Evolutionary conservation across 2,797 vertebrate species (phyloP).

Genomic region (Amazona ochrocephala): DNA sequence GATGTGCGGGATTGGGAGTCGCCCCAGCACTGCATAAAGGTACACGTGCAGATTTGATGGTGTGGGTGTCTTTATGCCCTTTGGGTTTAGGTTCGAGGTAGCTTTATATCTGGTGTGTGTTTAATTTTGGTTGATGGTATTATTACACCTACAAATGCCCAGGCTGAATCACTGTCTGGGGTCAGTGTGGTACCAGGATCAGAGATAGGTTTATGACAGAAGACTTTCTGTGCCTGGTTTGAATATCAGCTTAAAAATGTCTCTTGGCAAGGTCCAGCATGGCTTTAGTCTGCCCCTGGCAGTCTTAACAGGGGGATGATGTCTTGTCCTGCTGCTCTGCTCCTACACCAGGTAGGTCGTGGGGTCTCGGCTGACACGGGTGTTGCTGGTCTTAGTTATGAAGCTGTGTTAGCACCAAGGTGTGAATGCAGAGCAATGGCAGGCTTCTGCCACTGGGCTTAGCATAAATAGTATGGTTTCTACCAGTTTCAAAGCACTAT

Average conservation of each 20-base stretch:
- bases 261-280: neutral
- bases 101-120: neutral
- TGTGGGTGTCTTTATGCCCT: neutral
- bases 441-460: neutral
- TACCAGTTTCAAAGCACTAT: neutral
- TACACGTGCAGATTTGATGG: neutral
- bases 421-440: neutral
- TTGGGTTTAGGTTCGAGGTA: neutral
- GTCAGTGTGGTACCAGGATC: neutral
- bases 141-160: neutral
- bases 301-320: neutral
- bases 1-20: neutral
- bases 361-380: neutral
- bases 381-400: rapidly evolving
- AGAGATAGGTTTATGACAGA: neutral
- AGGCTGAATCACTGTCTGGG: neutral
- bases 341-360: neutral
- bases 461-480: neutral
- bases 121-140: neutral
- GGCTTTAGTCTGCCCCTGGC: neutral
- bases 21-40: neutral
- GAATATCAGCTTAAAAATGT: neutral
- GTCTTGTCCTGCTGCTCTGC: neutral
- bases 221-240: neutral
- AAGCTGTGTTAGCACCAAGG: neutral